Evolutionary conservation across 2,113 vertebrate genomes (phyloP).

Genomic region (Ivindomyrus marchei): DNA sequence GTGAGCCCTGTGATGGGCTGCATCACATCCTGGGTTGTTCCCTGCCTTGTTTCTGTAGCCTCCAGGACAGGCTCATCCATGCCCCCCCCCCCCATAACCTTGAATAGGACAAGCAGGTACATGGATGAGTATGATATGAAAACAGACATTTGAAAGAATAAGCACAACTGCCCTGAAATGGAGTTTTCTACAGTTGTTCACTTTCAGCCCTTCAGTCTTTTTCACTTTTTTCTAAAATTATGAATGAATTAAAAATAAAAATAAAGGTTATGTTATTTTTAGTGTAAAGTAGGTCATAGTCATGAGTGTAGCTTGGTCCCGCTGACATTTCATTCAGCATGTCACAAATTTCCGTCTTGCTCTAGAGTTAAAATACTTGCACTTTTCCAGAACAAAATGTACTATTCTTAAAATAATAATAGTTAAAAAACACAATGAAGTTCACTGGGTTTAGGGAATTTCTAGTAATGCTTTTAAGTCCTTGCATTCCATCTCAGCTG

Average conservation of each 20-base stretch:
- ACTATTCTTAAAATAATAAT: neutral
- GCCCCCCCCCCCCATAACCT: neutral
- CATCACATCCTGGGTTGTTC: neutral
- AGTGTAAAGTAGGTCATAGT: neutral
- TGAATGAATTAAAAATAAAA: neutral
- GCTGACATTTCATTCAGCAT: neutral
- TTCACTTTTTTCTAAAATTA: conserved; percentile 8
- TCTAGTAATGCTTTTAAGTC: neutral
- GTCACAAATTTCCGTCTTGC: neutral
- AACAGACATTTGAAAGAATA: conserved; percentile 27
- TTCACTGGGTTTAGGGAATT: neutral
- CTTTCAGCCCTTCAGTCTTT: neutral
- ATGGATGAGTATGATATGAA: neutral
- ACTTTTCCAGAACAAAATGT: neutral
- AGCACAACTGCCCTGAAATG: conserved; percentile 25
- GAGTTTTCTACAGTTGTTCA: conserved; percentile 20
- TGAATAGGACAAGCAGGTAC: neutral
- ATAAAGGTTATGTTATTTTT: neutral
- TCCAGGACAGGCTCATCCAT: neutral
- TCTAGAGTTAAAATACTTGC: neutral
- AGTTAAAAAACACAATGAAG: neutral
- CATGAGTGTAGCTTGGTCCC: neutral
- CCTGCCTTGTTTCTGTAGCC: neutral
- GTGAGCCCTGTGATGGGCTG: no score
- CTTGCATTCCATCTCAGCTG: neutral